These are phyloP conservation scores for Monopterus albus DNA, from an alignment of 2,113 vertebrate species.

Conservation along the genomic window DNA sequence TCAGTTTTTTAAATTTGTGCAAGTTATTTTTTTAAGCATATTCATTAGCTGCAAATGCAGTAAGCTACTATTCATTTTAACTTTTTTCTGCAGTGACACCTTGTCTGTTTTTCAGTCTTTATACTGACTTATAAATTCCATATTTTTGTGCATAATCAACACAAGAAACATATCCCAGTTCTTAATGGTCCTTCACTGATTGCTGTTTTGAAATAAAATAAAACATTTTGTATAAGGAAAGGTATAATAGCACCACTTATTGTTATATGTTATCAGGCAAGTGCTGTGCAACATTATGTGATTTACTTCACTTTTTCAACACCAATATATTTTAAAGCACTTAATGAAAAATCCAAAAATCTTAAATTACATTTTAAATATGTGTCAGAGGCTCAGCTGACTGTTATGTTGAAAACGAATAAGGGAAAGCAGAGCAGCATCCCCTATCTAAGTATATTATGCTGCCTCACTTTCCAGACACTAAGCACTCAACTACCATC, in stretches of 20 bases:
- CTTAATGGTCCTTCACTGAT: not conserved
- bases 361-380: conserved; percentile 43
- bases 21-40: too few species aligned
- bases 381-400: conserved; percentile 30
- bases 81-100: too few species aligned
- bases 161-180: too few species aligned
- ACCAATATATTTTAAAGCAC: not conserved
- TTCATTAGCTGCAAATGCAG: too few species aligned
- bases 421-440: conserved; percentile 19
- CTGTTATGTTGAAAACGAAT: conserved; percentile 28
- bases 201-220: not conserved
- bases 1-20: not conserved
- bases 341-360: conserved; percentile 22
- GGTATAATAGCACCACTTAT: not conserved
- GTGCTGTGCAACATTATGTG: too few species aligned
- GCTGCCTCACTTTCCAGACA: conserved; percentile 59
- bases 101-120: too few species aligned
- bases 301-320: conserved; percentile 21
- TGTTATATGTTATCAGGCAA: too few species aligned
- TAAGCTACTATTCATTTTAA: too few species aligned
- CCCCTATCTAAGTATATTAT: conserved; percentile 34
- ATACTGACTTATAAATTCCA: too few species aligned
- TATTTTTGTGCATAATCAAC: too few species aligned
- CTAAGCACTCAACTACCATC: conserved; percentile 59
- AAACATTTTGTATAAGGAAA: not conserved